Percentiles rank a stretch among this genome's conserved stretches.
Conservation (phyloP, 2,888 invertebrate species). For the Pterobdella sp. region DNA sequence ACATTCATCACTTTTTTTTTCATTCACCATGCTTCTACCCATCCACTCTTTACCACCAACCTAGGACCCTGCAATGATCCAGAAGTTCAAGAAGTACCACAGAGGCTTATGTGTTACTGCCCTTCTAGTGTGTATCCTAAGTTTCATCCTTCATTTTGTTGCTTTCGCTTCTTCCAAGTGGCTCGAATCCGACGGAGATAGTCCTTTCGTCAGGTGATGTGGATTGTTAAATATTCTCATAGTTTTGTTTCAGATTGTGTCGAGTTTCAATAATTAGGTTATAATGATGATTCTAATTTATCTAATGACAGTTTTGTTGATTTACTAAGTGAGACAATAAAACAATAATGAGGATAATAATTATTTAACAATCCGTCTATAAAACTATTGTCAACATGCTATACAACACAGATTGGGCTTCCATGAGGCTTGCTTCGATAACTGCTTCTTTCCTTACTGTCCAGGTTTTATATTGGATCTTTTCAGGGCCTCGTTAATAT, state of each 20-base stretch:
- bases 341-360: no score
- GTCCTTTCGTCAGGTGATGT: slow-evolving; percentile 32
- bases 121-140: slow-evolving; percentile 27
- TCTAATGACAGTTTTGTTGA: no score
- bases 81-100: slow-evolving; percentile 22
- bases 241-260: neutral
- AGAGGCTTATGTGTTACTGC: slow-evolving; percentile 23
- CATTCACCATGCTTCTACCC: no score
- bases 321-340: no score
- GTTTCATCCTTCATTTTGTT: slow-evolving; percentile 28
- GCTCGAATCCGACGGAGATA: slow-evolving; percentile 34
- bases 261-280: neutral
- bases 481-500: no score
- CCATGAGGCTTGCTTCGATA: slow-evolving; percentile 35
- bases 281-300: no score
- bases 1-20: no score
- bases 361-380: no score
- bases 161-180: slow-evolving; percentile 34
- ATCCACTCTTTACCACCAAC: no score
- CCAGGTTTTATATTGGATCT: no score
- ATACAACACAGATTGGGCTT: slow-evolving; percentile 31
- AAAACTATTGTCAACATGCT: no score
- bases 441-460: slow-evolving; percentile 34
- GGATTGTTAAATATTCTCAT: neutral
- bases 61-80: neutral